Percentiles rank a stretch among this genome's conserved stretches.
These are phyloP conservation scores for Tapera naevia DNA, from an alignment of 2,797 vertebrate genomes.

Conservation along the genomic window DNA sequence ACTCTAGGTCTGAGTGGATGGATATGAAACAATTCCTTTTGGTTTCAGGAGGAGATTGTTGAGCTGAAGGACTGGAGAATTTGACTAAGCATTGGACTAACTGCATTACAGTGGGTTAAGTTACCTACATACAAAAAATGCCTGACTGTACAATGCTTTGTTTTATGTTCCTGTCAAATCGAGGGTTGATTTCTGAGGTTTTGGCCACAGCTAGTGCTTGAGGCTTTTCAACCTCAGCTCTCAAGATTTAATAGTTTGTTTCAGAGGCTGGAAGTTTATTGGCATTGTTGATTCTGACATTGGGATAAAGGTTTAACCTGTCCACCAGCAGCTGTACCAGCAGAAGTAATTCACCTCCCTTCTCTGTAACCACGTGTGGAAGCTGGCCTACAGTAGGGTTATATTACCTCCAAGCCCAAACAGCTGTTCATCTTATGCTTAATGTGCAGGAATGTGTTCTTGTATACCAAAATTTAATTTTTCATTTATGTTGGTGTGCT, in stretches of 20 bases:
- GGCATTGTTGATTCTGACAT: not conserved
- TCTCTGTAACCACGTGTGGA: slow-evolving; percentile 15
- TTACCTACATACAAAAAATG: not conserved
- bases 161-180: not conserved
- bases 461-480: not conserved
- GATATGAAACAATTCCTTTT: not conserved
- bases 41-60: not conserved
- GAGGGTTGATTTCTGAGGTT: slow-evolving; percentile 46
- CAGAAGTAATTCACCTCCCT: not conserved
- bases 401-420: slow-evolving; percentile 22
- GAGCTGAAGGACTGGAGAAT: not conserved
- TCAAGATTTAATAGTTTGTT: slow-evolving; percentile 15
- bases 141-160: not conserved
- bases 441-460: slow-evolving; percentile 20
- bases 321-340: not conserved
- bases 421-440: slow-evolving; percentile 42
- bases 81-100: not conserved
- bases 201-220: not conserved
- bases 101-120: not conserved
- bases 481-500: not conserved
- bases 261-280: slow-evolving; percentile 2
- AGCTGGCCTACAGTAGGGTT: slow-evolving; percentile 18
- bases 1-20: not conserved
- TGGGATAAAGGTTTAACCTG: not conserved
- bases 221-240: slow-evolving; percentile 1